These are phyloP conservation scores for Tragopan temminckii DNA, from an alignment of 2,797 vertebrate species.

Conservation along the genomic window DNA sequence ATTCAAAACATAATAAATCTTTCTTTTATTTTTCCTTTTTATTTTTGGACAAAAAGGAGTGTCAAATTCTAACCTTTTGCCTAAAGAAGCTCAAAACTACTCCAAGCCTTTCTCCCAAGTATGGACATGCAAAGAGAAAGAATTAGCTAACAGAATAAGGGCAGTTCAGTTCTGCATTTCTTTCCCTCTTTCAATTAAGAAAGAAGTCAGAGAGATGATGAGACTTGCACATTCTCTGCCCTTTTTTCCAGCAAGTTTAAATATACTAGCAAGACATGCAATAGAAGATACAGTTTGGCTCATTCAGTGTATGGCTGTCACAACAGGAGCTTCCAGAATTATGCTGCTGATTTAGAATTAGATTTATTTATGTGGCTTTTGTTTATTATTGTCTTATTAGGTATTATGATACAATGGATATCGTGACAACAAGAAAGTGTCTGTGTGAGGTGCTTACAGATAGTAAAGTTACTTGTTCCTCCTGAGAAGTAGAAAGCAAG, in stretches of 20 bases:
- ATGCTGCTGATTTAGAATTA: neutral
- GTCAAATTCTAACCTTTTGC: slow-evolving; percentile 42
- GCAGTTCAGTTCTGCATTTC: neutral
- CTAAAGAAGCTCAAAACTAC: neutral
- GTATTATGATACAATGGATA: neutral
- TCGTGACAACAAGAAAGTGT: neutral
- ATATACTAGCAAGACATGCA: neutral
- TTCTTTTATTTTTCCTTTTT: neutral
- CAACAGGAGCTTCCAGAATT: neutral
- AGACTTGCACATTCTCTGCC: neutral
- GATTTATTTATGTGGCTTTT: neutral
- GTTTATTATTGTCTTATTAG: neutral
- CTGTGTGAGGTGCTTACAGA: neutral
- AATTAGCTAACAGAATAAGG: neutral
- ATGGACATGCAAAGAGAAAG: neutral
- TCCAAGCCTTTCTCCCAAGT: neutral
- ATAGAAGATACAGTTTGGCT: neutral
- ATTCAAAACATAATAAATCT: slow-evolving; percentile 61
- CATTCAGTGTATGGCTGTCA: neutral
- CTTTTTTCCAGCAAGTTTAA: neutral
- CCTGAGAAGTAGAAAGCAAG: neutral
- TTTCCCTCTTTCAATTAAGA: neutral
- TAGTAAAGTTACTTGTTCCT: fast-evolving
- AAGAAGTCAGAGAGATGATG: neutral
- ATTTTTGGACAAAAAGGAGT: slow-evolving; percentile 40